A percentile compares a stretch with the other conserved stretches of the same genome.
These are phyloP conservation scores for Leucoraja ocellata DNA, from an alignment of 2,797 vertebrate species.

Conservation along the genomic window DNA sequence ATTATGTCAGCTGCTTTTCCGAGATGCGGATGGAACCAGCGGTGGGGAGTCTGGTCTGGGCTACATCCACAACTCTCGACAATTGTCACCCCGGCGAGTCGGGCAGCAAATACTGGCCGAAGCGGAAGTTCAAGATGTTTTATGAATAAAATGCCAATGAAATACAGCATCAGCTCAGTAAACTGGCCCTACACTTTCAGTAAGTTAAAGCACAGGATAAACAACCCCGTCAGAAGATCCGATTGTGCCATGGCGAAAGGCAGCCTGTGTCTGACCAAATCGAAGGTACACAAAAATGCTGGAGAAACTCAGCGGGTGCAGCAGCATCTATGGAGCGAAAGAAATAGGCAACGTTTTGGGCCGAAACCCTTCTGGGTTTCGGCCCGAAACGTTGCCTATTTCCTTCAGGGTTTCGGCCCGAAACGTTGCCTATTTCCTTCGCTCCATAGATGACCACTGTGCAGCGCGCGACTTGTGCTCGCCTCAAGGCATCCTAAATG, in stretches of 20 bases:
- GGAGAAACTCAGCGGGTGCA: too few species aligned
- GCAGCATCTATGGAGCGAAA: too few species aligned
- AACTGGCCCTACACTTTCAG: not conserved
- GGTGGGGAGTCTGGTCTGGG: too few species aligned
- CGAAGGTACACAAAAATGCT: too few species aligned
- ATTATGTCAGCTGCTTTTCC: too few species aligned
- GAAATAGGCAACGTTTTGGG: too few species aligned
- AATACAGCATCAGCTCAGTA: not conserved
- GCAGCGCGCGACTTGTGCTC: not conserved
- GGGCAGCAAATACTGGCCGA: not conserved
- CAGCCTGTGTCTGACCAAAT: not conserved
- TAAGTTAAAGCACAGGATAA: not conserved
- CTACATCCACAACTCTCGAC: too few species aligned
- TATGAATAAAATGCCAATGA: not conserved
- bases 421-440: too few species aligned
- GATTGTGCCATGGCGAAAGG: not conserved
- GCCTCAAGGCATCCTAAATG: not conserved
- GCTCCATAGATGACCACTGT: not conserved
- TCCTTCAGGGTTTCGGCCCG: too few species aligned
- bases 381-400: too few species aligned
- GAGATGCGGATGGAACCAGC: too few species aligned
- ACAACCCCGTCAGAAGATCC: not conserved
- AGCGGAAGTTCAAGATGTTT: not conserved
- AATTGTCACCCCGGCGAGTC: not conserved
- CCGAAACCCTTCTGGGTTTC: too few species aligned